A percentile compares a stretch with the other conserved stretches of the same genome.
Evolutionary conservation across 2,113 vertebrate species (phyloP).

Genomic region (Hydrolagus affinis): DNA sequence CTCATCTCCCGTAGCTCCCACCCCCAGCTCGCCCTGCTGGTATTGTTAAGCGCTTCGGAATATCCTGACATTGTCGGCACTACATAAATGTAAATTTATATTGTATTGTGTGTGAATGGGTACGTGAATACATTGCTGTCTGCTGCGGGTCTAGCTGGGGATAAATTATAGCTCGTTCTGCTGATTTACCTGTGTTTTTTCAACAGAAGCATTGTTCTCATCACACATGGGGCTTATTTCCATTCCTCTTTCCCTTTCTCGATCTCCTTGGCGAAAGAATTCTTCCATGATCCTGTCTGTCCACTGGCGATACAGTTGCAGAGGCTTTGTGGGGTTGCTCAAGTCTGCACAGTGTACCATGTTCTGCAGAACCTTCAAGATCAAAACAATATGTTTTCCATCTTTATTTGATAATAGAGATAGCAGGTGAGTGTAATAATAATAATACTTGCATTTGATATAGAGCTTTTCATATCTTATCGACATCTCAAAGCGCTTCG

Average conservation of each 20-base stretch:
- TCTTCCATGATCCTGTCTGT: conserved; percentile 98
- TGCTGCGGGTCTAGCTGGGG: background rate
- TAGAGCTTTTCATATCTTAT: too few species aligned
- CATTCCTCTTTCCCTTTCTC: conserved; percentile 93
- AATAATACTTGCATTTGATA: too few species aligned
- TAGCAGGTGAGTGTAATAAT: background rate
- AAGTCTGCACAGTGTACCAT: conserved; percentile 98
- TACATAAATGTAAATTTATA: too few species aligned
- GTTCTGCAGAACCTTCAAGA: conserved; percentile 85
- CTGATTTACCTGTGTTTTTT: conserved; percentile 84
- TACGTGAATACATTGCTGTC: background rate
- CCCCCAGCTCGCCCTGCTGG: too few species aligned
- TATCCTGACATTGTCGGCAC: too few species aligned
- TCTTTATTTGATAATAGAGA: background rate
- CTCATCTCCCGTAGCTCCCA: too few species aligned
- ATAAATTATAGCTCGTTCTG: background rate
- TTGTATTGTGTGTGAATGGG: too few species aligned
- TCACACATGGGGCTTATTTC: conserved; percentile 99
- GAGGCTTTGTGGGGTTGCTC: conserved; percentile 94
- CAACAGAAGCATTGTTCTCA: conserved; percentile 96
- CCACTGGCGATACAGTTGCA: conserved; percentile 92
- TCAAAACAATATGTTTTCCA: conserved; percentile 9
- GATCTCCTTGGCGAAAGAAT: conserved; percentile 92
- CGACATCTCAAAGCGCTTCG: too few species aligned
- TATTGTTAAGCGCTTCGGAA: too few species aligned